phyloP scores from a whole-genome alignment of 2,797 vertebrate genomes.

The Sebastes kiyomatsui region DNA sequence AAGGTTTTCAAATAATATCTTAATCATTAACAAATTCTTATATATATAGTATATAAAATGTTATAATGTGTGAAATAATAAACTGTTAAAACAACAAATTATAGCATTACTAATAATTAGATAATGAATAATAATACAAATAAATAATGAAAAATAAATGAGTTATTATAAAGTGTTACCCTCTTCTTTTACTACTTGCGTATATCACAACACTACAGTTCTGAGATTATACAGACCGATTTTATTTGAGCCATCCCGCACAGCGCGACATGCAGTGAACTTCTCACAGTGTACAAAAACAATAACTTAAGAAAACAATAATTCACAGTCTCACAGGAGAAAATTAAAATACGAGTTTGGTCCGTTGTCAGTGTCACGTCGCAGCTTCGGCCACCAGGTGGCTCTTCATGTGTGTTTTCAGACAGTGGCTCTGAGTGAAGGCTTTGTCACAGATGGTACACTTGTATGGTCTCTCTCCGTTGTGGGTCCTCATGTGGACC shows the following conservation, averaged over 20 bases:
- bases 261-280: neutral
- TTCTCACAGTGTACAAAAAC: neutral
- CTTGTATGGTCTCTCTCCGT: slow-evolving; percentile 67
- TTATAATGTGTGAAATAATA: no score
- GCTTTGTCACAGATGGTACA: slow-evolving; percentile 57
- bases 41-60: no score
- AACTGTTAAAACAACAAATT: no score
- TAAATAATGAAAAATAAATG: no score
- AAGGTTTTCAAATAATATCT: no score
- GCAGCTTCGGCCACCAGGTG: slow-evolving; percentile 8
- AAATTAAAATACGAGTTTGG: neutral
- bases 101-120: no score
- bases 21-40: no score
- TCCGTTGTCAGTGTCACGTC: neutral
- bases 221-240: neutral
- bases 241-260: neutral
- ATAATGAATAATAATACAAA: no score
- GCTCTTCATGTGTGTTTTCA: slow-evolving; percentile 70
- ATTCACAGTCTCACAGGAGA: neutral
- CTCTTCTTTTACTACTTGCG: no score
- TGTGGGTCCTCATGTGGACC: slow-evolving; percentile 72
- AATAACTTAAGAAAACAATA: neutral
- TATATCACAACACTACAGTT: neutral
- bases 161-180: no score
- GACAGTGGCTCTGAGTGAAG: slow-evolving; percentile 69